Evolutionary conservation across 2,888 invertebrate species (phyloP), one percentile per base, ranked within the genome.

Genomic region (Himalopsyche japonica): DNA sequence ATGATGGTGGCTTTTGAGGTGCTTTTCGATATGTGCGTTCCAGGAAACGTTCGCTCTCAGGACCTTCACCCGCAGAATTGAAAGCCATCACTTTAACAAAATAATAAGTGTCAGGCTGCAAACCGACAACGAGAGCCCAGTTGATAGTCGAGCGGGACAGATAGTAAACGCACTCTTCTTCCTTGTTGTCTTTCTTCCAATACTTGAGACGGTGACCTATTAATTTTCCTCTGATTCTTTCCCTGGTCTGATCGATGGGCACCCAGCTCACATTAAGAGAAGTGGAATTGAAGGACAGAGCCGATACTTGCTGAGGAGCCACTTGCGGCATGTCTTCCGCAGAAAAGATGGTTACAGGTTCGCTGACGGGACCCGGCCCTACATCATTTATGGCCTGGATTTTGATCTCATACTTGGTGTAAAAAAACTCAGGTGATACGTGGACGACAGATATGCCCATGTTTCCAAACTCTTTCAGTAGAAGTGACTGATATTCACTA

Each of bases 61-160:
- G 97, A 4, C 98, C 98, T 90, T 98, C 98, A 1, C 99, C 99
- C 4, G 98, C 99, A 0, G 96, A 95, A 92, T 99, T 99, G 89
- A 97, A 98, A 0, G 97, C 98, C 97, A 98, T 98, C 1, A 97
- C 96, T 93, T 98, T 97, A 0, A 99, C 97, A 88, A 93, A 96
- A 91, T 99, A 99, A 89, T 98, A 97, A 0, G 97, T 98, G 89
- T 98, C 96, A 0, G 98, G 97, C 88, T 97, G 95, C 79, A 99
- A 92, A 87, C 98, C 99, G 15, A 99, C 98, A 89, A 99, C 97
- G 2, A 98, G 92, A 0, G 98, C 97, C 95, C 96, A 96, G 82
- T 96, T 95, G 81, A 95, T 93, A 1, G 95, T 96, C 1, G 96
- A 96, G 86, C 98, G 94, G 12, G 97, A 98, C 82, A 98, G 91